Base-by-base conservation (phyloP, 2,113 vertebrate genomes). In the Amia ocellicauda region DNA sequence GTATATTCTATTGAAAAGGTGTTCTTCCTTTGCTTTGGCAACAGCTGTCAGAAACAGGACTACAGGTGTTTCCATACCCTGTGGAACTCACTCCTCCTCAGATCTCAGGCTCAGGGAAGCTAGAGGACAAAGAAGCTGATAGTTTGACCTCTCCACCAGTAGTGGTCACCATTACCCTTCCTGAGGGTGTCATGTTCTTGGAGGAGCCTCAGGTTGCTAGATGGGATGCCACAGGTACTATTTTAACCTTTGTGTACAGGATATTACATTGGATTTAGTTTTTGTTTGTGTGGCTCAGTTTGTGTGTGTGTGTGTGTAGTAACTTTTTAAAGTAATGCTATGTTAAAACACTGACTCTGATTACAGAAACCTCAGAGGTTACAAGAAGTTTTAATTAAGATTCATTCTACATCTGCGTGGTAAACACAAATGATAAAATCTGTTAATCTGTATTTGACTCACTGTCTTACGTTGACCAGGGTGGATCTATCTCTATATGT, bases 151-250 rank as follows among this genome's bases (percentile, higher is more conserved):
- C 56, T 0, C 72, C 72, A 1, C 77, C 81, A 8, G 47, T 95
- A 10, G 82, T 81, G 16, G 75, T 94, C 65, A 86, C 75, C 0
- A 72, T 98, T 4, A 36, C 31, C 0, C 70, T 95, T 16, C 80
- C 89, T 0, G 66, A 90, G 1, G 60, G 49, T 0, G 87, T 93
- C 0, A 22, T 91, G 3, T 93, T 93, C 73, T 86, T 94, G 65
- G 68, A 91, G 68, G 63, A 85, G 1, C 95, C 95, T 1, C n/a
- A 76, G 40, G 74, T 95, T 47, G 92, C 87, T 31, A 75, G 82
- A 54, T 98, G 95, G 95, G 90, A 96, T 67, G 43, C 79, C 63
- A 52, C 75, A 83, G 89, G 94, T 97, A 80, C 20, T 5, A 40
- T 22, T 42, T 20, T n/a, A 3, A 29, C 7, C 16, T 53, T 0